Conservation (phyloP, 2,888 invertebrate species). For the Spatulosminthurus flaviceps region DNA sequence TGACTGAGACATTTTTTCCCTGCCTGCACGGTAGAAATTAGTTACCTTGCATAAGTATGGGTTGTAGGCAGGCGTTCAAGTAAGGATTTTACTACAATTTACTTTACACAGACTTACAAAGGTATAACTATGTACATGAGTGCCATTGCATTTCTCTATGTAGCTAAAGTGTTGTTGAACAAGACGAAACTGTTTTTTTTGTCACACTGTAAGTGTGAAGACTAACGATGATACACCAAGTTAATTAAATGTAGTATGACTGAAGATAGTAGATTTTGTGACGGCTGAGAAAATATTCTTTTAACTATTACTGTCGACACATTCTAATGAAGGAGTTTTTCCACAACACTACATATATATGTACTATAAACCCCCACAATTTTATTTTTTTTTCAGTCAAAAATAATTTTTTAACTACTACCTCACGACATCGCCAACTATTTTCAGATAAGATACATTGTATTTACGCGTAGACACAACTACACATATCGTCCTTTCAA, state of each 20-base stretch:
- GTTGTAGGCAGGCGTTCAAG: not conserved
- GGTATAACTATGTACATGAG: not conserved
- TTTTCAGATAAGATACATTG: slow-evolving; percentile 20
- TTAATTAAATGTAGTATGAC: not conserved
- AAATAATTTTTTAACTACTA: slow-evolving; percentile 30
- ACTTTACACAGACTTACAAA: not conserved
- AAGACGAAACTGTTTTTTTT: not conserved
- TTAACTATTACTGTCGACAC: slow-evolving; percentile 31
- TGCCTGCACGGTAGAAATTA: not conserved
- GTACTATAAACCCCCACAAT: slow-evolving; percentile 6
- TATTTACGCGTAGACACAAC: too few species aligned
- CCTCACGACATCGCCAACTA: slow-evolving; percentile 20
- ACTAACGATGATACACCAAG: slow-evolving; percentile 9
- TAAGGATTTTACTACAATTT: too few species aligned
- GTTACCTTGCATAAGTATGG: not conserved
- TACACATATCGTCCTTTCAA: too few species aligned
- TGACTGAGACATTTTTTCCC: too few species aligned
- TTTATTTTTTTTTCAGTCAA: slow-evolving; percentile 34
- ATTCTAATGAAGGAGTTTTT: slow-evolving; percentile 43
- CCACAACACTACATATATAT: too few species aligned
- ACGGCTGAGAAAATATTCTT: slow-evolving; percentile 10
- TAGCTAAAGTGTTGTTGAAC: not conserved
- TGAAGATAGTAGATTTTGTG: slow-evolving; percentile 1
- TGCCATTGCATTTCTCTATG: not conserved
- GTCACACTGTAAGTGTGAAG: not conserved